phyloP scores from a whole-genome alignment of 1,140 invertebrate genomes.

The Drosophila littoralis region DNA sequence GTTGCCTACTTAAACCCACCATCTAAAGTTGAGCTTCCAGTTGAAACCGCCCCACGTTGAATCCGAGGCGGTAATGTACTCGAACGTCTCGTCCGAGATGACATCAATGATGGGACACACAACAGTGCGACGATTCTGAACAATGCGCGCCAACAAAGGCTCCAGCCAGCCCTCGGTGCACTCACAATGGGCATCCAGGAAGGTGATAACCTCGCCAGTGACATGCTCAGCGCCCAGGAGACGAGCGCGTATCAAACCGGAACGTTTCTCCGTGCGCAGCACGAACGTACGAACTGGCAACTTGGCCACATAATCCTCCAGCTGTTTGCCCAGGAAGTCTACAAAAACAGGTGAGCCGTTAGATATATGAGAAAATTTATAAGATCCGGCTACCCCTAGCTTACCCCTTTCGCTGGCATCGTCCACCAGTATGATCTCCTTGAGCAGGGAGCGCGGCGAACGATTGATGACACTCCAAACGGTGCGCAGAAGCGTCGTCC shows the following conservation, averaged over 20 bases:
- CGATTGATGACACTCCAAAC: conserved; percentile 98
- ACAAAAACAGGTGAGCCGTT: background rate
- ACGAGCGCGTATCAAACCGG: conserved; percentile 96
- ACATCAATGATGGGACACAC: conserved; percentile 99
- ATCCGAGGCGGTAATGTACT: conserved; percentile 96
- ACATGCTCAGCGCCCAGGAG: conserved; percentile 96
- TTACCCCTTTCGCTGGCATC: conserved; percentile 94
- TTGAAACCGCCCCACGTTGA: conserved; percentile 99
- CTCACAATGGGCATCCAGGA: conserved; percentile 98
- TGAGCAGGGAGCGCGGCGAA: conserved; percentile 93
- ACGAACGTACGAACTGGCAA: conserved; percentile 93
- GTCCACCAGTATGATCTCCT: conserved; percentile 97
- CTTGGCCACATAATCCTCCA: conserved; percentile 95
- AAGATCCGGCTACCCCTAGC: conserved; percentile 84
- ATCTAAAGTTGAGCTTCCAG: conserved; percentile 99
- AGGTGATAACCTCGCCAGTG: conserved; percentile 97
- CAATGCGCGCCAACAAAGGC: conserved; percentile 94
- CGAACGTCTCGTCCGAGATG: conserved; percentile 98
- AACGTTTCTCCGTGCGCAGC: conserved; percentile 94
- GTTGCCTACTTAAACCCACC: conserved; percentile 86
- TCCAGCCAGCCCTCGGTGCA: conserved; percentile 97
- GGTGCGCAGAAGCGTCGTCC: conserved; percentile 97
- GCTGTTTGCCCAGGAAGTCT: conserved; percentile 93
- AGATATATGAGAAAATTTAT: background rate
- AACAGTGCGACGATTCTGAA: conserved; percentile 95